Conservation (phyloP, 2,888 invertebrate genomes). For the Camptogramma bilineatum region DNA sequence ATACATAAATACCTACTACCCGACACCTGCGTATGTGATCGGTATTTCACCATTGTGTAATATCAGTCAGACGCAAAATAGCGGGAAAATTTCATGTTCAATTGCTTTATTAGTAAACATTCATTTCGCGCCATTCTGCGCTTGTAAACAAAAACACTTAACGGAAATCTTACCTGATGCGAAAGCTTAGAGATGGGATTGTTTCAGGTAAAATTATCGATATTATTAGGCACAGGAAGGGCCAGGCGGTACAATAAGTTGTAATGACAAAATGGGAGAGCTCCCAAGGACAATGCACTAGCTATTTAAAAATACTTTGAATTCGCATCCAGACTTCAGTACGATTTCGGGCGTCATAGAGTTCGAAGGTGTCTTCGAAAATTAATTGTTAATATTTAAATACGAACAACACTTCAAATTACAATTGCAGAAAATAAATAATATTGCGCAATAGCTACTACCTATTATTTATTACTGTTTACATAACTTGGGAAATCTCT, state of each 20-base stretch:
- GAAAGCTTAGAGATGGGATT: conserved; percentile 50
- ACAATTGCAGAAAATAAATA: conserved; percentile 20
- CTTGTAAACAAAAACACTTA: conserved; percentile 76
- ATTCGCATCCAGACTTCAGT: conserved; percentile 80
- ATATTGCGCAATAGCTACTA: conserved; percentile 25
- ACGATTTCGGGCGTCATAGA: conserved; percentile 73
- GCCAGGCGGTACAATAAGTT: conserved; percentile 58
- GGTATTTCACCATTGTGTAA: conserved; percentile 42
- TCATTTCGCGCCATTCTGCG: conserved; percentile 76
- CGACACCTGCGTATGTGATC: conserved; percentile 16
- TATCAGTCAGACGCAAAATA: conserved; percentile 46
- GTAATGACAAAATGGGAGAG: conserved; percentile 67
- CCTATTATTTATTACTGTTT: conserved; percentile 28
- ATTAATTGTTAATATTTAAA: conserved; percentile 70
- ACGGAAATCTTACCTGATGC: conserved; percentile 67
- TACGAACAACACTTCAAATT: conserved; percentile 42
- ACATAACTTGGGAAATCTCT: conserved; percentile 25
- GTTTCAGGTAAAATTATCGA: conserved; percentile 54
- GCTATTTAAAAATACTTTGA: conserved; percentile 77
- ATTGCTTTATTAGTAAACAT: conserved; percentile 76
- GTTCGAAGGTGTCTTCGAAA: conserved; percentile 49
- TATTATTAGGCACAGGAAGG: conserved; percentile 50
- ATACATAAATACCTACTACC: background rate
- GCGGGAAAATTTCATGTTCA: conserved; percentile 67
- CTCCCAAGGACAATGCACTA: conserved; percentile 75